These are phyloP conservation scores for Oasisia sp. DNA, from an alignment of 2,888 invertebrate genomes.

Conservation along the genomic window DNA sequence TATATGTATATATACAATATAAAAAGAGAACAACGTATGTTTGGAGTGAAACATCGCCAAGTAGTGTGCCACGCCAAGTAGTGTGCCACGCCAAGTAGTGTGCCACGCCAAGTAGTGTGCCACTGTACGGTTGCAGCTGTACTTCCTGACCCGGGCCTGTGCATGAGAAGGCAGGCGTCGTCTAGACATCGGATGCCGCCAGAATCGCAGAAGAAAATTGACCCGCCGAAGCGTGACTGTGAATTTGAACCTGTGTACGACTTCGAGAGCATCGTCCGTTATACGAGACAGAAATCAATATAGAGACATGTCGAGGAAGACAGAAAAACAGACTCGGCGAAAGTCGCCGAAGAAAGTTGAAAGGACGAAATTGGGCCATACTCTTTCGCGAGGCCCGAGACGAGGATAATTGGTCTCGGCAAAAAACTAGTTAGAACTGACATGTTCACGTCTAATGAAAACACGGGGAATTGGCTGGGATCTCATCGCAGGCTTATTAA, in stretches of 20 bases:
- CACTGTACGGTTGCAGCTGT: background rate
- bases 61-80: background rate
- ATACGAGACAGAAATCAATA: background rate
- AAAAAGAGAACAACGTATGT: background rate
- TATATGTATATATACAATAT: too few species aligned
- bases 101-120: background rate
- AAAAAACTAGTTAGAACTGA: background rate
- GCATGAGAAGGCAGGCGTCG: background rate
- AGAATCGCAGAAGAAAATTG: background rate
- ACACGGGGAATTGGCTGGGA: background rate
- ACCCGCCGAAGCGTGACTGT: constrained; percentile 9
- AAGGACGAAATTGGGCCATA: background rate
- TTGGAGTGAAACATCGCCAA: background rate
- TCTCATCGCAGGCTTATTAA: too few species aligned
- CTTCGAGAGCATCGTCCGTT: background rate
- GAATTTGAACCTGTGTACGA: background rate
- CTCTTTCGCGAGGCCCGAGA: background rate
- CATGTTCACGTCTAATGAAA: background rate
- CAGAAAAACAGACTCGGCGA: too few species aligned
- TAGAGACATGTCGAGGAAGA: background rate
- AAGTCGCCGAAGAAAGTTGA: background rate
- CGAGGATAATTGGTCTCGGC: background rate
- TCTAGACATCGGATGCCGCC: background rate
- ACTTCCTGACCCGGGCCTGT: background rate
- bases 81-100: too few species aligned